A percentile compares a stretch with the other conserved stretches of the same genome.
Conservation (phyloP, 2,797 vertebrate genomes). For the Ateles fusciceps region DNA sequence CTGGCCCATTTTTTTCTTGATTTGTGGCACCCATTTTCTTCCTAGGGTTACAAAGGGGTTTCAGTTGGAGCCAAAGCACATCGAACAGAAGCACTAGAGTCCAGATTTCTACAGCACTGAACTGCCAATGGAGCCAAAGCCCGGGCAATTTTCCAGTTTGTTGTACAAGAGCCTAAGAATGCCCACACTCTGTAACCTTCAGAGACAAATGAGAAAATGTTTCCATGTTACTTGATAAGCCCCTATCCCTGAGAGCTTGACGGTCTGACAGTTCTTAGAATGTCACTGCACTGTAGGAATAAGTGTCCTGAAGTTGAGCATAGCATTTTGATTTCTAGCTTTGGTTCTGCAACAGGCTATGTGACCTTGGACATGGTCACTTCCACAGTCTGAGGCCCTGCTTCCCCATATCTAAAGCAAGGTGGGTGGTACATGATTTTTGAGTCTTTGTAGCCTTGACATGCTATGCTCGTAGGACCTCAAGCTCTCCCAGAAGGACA, state of each 20-base stretch:
- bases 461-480: not conserved
- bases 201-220: not conserved
- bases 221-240: not conserved
- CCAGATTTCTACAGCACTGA: not conserved
- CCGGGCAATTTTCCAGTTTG: not conserved
- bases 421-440: not conserved
- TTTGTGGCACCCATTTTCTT: not conserved
- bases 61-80: constrained; percentile 20
- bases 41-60: not conserved
- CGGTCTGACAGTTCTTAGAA: not conserved
- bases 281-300: not conserved
- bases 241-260: not conserved
- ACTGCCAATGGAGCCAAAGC: not conserved
- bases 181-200: not conserved
- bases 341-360: not conserved
- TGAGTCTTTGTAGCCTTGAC: not conserved
- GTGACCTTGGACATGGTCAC: not conserved
- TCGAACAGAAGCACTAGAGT: not conserved
- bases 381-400: not conserved
- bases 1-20: not conserved
- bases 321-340: not conserved
- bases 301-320: not conserved
- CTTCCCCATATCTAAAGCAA: not conserved
- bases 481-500: not conserved
- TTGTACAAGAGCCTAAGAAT: not conserved